Evolutionary conservation across 2,113 vertebrate genomes (phyloP).

Genomic region (Bungarus multicinctus): DNA sequence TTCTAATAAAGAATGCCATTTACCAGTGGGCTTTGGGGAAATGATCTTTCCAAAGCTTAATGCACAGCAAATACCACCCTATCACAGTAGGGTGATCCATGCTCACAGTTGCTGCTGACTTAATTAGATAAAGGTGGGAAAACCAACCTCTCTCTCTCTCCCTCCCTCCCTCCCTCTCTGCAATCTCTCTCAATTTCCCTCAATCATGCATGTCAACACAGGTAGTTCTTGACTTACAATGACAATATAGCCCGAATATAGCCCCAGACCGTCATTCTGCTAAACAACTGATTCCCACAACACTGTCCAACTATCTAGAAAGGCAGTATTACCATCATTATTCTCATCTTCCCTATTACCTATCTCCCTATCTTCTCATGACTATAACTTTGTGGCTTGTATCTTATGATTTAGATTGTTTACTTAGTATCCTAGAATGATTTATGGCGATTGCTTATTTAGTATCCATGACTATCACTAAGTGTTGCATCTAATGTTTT

Average conservation of each 20-base stretch:
- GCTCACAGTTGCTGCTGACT: not conserved
- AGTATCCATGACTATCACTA: too few relatives aligned
- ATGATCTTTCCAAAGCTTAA: conserved; percentile 9
- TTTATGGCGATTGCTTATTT: too few relatives aligned
- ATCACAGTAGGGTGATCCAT: not conserved
- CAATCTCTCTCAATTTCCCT: not conserved
- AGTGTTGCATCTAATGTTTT: too few relatives aligned
- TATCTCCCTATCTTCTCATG: too few relatives aligned
- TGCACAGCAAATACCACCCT: conserved; percentile 14
- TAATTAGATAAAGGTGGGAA: not conserved
- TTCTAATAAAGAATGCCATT: conserved; percentile 26
- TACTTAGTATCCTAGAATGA: too few relatives aligned
- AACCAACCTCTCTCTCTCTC: not conserved
- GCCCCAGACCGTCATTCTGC: too few relatives aligned
- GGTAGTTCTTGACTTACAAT: not conserved
- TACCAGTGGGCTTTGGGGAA: conserved; percentile 5
- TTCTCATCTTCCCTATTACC: too few relatives aligned
- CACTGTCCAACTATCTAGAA: too few relatives aligned
- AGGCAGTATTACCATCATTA: too few relatives aligned
- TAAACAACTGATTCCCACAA: too few relatives aligned
- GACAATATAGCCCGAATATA: not conserved
- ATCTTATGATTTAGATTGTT: too few relatives aligned
- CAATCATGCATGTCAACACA: not conserved
- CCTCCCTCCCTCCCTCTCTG: not conserved
- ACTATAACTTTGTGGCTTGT: too few relatives aligned